Evolutionary conservation across 2,113 vertebrate species (phyloP), one percentile per base, ranked within the genome.

Genomic region (Misgurnus mizolepis): DNA sequence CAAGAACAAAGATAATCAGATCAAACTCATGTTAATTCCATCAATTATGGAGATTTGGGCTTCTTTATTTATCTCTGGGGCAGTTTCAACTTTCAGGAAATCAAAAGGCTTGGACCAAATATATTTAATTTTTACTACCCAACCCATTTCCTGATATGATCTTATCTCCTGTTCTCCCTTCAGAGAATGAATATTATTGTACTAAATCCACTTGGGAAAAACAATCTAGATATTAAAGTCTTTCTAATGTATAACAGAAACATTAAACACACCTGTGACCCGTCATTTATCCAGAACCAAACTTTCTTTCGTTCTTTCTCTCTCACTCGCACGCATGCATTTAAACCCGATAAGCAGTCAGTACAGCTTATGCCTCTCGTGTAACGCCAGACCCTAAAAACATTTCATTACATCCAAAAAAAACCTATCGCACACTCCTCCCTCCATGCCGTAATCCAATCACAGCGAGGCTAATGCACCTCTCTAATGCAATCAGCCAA

Each of bases 281-380:
- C 55, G 53, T 50, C 64, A n/a, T 67, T n/a, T 39, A 49, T 47
- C 10, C 27, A 18, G 27, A 67, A 8, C 17, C 3, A 68, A 4
- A 64, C 49, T 43, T 67, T 40, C 17, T 67, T 61, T 76, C 34
- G 6, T 58, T 92, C 88, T 83, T 90, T 88, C 86, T 79, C 7
- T 76, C 78, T 65, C 83, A 83, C 76, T 87, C 87, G 87, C 89
- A 82, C 81, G 83, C 89, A 83, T 87, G 90, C 91, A 91, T 89
- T 80, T 90, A 88, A 94, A 96, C 94, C 89, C 88, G 94, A 97
- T 97, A 95, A 95, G 92, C 92, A 95, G 92, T 89, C 69, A 61
- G 87, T 73, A 76, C n/a, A 58, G 79, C 61, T 80, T 73, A 72
- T 82, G 67, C 62, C 87, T 90, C 84, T 78, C 91, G 91, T 91